Conservation (phyloP, 2,888 invertebrate genomes). For the Athripsodes cinereus region DNA sequence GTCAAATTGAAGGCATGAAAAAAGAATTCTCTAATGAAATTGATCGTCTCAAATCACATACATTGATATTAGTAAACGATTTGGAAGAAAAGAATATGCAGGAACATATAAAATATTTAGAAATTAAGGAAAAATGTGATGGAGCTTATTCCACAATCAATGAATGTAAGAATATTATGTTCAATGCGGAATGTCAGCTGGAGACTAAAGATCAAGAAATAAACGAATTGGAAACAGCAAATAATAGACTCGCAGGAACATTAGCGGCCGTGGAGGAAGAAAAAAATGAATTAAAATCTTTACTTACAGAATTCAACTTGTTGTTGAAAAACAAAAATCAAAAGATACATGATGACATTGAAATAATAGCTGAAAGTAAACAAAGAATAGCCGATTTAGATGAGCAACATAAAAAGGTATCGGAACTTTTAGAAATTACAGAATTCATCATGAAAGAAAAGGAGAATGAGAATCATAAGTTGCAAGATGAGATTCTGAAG, state of each 20-base stretch:
- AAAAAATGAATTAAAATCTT: slow-evolving; percentile 29
- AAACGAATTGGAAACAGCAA: slow-evolving; percentile 21
- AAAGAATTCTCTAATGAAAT: slow-evolving; percentile 18
- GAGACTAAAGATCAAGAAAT: slow-evolving; percentile 25
- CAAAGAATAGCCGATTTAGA: slow-evolving; percentile 22
- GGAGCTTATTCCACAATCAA: slow-evolving; percentile 15
- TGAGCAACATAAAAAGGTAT: slow-evolving; percentile 16
- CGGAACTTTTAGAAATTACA: slow-evolving; percentile 22
- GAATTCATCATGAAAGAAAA: slow-evolving; percentile 24
- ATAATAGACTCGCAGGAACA: slow-evolving; percentile 24
- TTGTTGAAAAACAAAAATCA: slow-evolving; percentile 24
- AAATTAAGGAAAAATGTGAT: slow-evolving; percentile 20
- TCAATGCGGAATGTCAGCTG: slow-evolving; percentile 17
- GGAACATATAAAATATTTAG: slow-evolving; percentile 15
- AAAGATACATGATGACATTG: slow-evolving; percentile 14
- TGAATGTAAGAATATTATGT: slow-evolving; percentile 19
- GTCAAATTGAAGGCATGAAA: slow-evolving; percentile 21
- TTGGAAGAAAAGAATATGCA: slow-evolving; percentile 11
- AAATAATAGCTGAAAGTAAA: slow-evolving; percentile 8
- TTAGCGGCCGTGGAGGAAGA: slow-evolving; percentile 30
- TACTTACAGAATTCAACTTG: slow-evolving; percentile 28
- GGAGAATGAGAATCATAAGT: slow-evolving; percentile 19
- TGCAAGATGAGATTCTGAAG: slow-evolving; percentile 15
- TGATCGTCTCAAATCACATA: slow-evolving; percentile 18
- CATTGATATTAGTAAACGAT: slow-evolving; percentile 7